Evolutionary conservation across 2,888 invertebrate genomes (phyloP).

Genomic region (Willowsia nigromaculata): DNA sequence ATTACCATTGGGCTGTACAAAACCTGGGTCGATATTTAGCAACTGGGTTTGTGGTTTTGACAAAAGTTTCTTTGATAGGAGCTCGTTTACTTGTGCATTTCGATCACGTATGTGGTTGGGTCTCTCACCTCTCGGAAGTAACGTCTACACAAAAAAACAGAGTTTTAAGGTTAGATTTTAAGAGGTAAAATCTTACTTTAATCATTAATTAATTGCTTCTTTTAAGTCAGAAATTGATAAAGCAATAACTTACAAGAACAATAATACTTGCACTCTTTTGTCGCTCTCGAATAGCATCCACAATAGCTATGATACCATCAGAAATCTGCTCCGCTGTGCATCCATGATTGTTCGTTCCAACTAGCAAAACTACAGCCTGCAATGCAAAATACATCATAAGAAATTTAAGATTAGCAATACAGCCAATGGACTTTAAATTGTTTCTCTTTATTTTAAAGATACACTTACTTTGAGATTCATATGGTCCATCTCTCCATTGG

Average conservation of each 20-base stretch:
- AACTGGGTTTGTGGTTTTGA: conserved; percentile 85
- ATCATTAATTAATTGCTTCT: too few relatives aligned
- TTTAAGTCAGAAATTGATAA: too few relatives aligned
- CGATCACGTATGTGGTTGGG: conserved; percentile 91
- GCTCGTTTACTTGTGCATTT: conserved; percentile 87
- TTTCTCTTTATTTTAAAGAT: too few relatives aligned
- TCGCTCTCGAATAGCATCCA: conserved; percentile 87
- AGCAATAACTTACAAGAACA: conserved; percentile 88
- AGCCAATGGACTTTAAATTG: too few relatives aligned
- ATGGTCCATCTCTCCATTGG: conserved; percentile 93
- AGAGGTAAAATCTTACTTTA: too few relatives aligned
- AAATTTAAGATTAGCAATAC: too few relatives aligned
- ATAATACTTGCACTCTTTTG: conserved; percentile 91
- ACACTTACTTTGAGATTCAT: conserved; percentile 92
- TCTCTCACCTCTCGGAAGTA: conserved; percentile 92
- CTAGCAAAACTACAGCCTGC: conserved; percentile 86
- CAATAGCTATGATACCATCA: conserved; percentile 90
- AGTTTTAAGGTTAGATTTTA: too few relatives aligned
- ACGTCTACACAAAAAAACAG: conserved; percentile 84
- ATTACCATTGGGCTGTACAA: conserved; percentile 86
- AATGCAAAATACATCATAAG: neutral
- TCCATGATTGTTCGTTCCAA: conserved; percentile 93
- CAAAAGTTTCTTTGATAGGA: conserved; percentile 85
- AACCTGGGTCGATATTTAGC: conserved; percentile 89
- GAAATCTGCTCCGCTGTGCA: conserved; percentile 90